phyloP scores from a whole-genome alignment of 2,888 invertebrate species.

The Eurytoma adleriae region DNA sequence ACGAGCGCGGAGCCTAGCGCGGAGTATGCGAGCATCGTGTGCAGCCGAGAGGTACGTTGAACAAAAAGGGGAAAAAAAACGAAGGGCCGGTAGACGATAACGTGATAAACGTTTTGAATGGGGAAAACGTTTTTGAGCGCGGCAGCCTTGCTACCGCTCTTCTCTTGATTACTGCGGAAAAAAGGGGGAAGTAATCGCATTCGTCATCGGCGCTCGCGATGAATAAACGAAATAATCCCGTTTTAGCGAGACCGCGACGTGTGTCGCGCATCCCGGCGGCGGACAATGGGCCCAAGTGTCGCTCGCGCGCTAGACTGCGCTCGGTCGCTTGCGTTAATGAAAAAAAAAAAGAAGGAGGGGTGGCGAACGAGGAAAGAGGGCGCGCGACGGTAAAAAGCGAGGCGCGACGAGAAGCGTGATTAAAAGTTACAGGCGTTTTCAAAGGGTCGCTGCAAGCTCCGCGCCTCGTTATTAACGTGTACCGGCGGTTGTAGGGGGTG shows the following conservation, averaged over 20 bases:
- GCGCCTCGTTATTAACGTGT: slow-evolving; percentile 19
- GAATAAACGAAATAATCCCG: slow-evolving; percentile 37
- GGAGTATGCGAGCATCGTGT: too few species aligned
- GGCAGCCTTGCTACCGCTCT: too few species aligned
- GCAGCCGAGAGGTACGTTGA: too few species aligned
- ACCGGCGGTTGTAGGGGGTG: too few species aligned
- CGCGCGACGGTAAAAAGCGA: background rate
- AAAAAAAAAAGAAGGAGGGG: slow-evolving; percentile 4
- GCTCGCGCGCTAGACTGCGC: background rate
- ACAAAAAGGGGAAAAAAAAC: too few species aligned
- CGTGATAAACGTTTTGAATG: too few species aligned
- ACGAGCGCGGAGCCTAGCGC: too few species aligned
- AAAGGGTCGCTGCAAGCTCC: slow-evolving; percentile 13
- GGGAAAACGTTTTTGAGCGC: too few species aligned
- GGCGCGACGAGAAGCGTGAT: slow-evolving; percentile 36
- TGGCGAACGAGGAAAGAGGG: background rate
- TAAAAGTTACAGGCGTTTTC: slow-evolving; percentile 50
- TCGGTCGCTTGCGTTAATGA: slow-evolving; percentile 32
- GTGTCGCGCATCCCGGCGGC: background rate
- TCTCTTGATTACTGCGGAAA: too few species aligned
- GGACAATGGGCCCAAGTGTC: slow-evolving; percentile 30
- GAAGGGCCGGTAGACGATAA: too few species aligned
- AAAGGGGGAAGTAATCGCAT: background rate
- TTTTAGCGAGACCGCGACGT: slow-evolving; percentile 13
- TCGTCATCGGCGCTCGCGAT: background rate